These are phyloP conservation scores for Synchiropus splendidus DNA, from an alignment of 2,113 vertebrate genomes.

Conservation along the genomic window DNA sequence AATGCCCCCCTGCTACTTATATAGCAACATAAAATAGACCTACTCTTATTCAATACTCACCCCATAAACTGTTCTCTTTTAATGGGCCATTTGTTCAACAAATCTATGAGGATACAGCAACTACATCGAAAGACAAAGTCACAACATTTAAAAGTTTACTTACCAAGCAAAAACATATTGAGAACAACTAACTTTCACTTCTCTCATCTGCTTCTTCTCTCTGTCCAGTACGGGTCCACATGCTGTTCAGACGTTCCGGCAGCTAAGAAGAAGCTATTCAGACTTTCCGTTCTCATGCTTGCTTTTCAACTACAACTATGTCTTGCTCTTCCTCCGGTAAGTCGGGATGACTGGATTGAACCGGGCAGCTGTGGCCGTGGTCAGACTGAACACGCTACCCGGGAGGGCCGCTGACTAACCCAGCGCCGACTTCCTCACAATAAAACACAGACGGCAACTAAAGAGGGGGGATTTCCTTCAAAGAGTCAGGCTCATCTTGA, in stretches of 20 bases:
- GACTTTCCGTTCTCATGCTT: constrained; percentile 34
- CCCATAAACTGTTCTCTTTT: no score
- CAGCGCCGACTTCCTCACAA: constrained; percentile 61
- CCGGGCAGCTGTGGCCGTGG: constrained; percentile 30
- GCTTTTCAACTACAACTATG: no score
- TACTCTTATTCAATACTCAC: no score
- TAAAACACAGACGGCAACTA: constrained; percentile 66
- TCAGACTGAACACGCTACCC: constrained; percentile 47
- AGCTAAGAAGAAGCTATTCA: constrained; percentile 21
- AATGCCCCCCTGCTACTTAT: no score
- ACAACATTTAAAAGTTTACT: constrained; percentile 43
- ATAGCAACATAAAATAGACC: no score
- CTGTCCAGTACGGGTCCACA: constrained; percentile 31
- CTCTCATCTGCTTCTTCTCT: constrained; percentile 34
- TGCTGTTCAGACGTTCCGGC: constrained; percentile 36
- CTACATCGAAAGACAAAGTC: no score
- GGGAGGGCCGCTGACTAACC: constrained; percentile 58
- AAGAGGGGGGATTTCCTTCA: constrained; percentile 70
- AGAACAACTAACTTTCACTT: constrained; percentile 25
- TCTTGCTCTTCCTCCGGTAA: constrained; percentile 14
- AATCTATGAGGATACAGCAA: no score
- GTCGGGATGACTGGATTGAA: constrained; percentile 14
- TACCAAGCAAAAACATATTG: constrained; percentile 67
- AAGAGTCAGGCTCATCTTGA: constrained; percentile 73
- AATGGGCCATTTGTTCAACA: no score